Percentiles rank a stretch among this genome's conserved stretches.
Conservation (phyloP, 2,113 vertebrate genomes). For the Campylomormyrus tamandua region DNA sequence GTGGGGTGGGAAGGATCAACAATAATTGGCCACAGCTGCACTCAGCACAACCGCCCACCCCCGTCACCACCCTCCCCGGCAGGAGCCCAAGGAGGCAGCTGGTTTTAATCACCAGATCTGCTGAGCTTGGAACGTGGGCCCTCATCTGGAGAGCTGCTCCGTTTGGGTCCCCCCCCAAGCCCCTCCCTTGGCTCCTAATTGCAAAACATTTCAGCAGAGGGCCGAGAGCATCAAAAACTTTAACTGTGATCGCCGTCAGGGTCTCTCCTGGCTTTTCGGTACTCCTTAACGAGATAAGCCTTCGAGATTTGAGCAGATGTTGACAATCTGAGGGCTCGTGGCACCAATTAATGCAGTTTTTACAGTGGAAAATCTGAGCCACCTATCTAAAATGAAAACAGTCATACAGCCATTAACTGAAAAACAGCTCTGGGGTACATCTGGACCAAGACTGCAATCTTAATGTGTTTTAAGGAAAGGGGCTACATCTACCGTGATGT, state of each 20-base stretch:
- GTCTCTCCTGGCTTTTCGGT: neutral
- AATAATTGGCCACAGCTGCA: constrained; percentile 17
- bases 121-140: constrained; percentile 28
- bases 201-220: neutral
- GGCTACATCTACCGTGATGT: neutral
- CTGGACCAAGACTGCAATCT: neutral
- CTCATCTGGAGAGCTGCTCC: constrained; percentile 29
- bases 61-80: neutral
- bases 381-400: neutral
- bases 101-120: constrained; percentile 41
- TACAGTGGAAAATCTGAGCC: constrained; percentile 10
- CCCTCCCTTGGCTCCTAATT: neutral
- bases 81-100: neutral
- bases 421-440: neutral
- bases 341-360: constrained; percentile 1
- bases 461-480: neutral
- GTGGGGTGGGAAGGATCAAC: neutral
- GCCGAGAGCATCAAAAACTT: neutral
- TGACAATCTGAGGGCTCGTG: neutral
- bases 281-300: neutral
- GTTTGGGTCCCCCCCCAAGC: constrained; percentile 23
- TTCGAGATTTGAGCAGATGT: neutral
- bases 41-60: neutral
- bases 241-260: neutral
- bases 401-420: neutral